Conservation (phyloP, 2,113 vertebrate species). For the Hypocryptadius cinnamomeus region DNA sequence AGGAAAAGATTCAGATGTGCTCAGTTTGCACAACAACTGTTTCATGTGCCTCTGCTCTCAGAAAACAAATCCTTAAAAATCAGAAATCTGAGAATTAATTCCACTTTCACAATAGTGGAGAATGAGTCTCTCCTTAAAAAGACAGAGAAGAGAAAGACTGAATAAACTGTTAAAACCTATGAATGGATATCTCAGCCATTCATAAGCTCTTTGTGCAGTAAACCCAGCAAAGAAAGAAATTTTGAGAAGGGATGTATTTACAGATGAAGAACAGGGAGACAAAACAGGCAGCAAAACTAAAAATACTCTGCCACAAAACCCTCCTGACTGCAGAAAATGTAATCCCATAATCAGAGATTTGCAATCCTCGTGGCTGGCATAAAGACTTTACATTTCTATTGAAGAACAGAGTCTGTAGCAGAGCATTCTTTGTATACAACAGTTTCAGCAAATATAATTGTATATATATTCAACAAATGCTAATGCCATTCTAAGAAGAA, state of each 20-base stretch:
- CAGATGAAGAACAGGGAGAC: constrained; percentile 4
- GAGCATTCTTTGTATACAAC: background rate
- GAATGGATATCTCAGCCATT: constrained; percentile 49
- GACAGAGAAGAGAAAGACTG: background rate
- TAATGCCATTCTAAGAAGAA: constrained; percentile 3
- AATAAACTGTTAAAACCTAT: constrained; percentile 23
- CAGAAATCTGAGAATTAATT: constrained; percentile 49
- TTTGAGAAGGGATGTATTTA: background rate
- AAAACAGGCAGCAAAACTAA: constrained; percentile 28
- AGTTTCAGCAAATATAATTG: constrained; percentile 17
- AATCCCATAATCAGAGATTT: constrained; percentile 43
- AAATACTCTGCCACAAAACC: constrained; percentile 3
- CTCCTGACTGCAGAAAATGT: constrained; percentile 16
- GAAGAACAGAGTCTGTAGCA: background rate
- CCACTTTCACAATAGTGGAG: background rate
- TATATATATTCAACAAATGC: background rate
- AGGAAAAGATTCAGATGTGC: background rate
- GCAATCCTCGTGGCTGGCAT: background rate
- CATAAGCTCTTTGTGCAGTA: constrained; percentile 19
- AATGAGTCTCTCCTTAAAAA: background rate
- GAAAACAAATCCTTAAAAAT: constrained; percentile 30
- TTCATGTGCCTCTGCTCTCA: background rate
- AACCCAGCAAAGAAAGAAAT: constrained; percentile 10
- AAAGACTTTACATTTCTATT: background rate
- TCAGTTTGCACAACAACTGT: background rate